Evolutionary conservation across 2,888 invertebrate species (phyloP).

Genomic region (Dynastes maya): DNA sequence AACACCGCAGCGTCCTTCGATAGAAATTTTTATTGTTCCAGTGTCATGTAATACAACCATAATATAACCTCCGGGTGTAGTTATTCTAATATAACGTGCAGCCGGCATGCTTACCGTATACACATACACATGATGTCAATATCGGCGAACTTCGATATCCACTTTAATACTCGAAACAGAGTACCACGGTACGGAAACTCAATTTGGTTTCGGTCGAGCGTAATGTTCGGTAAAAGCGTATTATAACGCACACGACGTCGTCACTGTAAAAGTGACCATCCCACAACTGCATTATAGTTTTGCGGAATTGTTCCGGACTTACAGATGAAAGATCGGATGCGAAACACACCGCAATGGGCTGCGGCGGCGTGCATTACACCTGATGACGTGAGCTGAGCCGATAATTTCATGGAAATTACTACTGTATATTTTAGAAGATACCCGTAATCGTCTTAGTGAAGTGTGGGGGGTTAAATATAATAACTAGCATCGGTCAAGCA

Average conservation of each 20-base stretch:
- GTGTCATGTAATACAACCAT: conserved; percentile 40
- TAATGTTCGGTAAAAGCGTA: conserved; percentile 32
- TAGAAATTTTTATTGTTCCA: conserved; percentile 44
- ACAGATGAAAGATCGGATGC: not conserved
- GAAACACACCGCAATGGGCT: not conserved
- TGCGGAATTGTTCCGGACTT: not conserved
- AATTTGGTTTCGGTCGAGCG: conserved; percentile 41
- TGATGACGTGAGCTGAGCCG: not conserved
- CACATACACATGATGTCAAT: conserved; percentile 24
- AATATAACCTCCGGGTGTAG: conserved; percentile 39
- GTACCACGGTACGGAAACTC: conserved; percentile 21
- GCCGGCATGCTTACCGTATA: conserved; percentile 15
- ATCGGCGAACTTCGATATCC: conserved; percentile 26
- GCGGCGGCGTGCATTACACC: not conserved
- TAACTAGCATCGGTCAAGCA: too few species aligned
- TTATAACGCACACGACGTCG: conserved; percentile 4
- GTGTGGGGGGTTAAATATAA: too few species aligned
- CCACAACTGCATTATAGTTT: conserved; percentile 1
- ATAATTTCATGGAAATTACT: not conserved
- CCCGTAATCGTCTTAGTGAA: too few species aligned
- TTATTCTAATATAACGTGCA: conserved; percentile 45
- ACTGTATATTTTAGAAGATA: not conserved
- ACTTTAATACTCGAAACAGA: conserved; percentile 22
- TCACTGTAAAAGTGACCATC: not conserved
- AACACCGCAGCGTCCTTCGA: conserved; percentile 21